A percentile compares a stretch with the other conserved stretches of the same genome.
Evolutionary conservation across 2,797 vertebrate genomes (phyloP).

Genomic region (Tragopan temminckii): DNA sequence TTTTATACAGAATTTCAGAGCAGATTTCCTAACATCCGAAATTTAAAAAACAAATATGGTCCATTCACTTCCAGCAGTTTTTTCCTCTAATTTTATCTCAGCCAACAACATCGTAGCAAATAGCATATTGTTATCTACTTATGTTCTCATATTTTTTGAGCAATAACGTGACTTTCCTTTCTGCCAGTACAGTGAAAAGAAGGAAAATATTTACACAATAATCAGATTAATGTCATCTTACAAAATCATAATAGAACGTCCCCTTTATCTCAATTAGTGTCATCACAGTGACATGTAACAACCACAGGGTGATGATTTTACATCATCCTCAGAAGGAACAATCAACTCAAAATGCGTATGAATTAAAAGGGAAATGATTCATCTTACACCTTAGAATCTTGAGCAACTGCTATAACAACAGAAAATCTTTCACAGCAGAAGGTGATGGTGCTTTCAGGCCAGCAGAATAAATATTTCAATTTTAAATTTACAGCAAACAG

Average conservation of each 20-base stretch:
- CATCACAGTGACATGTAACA: not conserved
- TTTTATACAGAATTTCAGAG: not conserved
- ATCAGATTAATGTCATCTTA: not conserved
- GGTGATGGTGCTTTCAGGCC: not conserved
- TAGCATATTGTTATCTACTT: not conserved
- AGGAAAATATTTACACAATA: not conserved
- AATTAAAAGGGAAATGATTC: not conserved
- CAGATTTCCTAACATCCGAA: conserved; percentile 5
- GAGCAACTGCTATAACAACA: not conserved
- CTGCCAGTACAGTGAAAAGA: not conserved
- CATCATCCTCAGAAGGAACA: not conserved
- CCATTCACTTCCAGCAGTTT: not conserved
- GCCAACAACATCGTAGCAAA: not conserved
- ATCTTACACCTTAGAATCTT: not conserved
- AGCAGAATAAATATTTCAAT: not conserved
- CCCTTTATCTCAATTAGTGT: not conserved
- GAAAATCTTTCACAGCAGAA: not conserved
- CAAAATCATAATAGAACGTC: not conserved
- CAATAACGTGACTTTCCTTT: not conserved
- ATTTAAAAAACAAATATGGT: not conserved
- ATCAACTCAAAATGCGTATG: not conserved
- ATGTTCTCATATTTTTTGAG: not conserved
- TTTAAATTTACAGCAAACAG: conserved; percentile 12
- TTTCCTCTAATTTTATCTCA: not conserved
- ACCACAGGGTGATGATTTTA: not conserved